Evolutionary conservation across 2,888 invertebrate genomes (phyloP).

Genomic region (Hirtodrosophila confusa): DNA sequence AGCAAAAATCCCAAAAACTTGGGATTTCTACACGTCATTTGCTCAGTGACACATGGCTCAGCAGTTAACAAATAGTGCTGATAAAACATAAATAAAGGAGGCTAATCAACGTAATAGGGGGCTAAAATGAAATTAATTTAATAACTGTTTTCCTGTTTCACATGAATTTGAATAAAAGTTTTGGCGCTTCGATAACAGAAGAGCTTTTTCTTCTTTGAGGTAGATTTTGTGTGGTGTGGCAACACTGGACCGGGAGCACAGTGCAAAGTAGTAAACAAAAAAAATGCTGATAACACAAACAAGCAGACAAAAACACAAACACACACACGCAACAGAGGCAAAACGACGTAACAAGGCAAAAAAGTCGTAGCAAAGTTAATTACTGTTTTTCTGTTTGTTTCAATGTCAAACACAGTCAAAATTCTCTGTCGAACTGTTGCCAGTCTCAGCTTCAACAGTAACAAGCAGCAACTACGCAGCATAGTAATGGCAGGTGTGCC

Average conservation of each 20-base stretch:
- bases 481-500: slow-evolving; percentile 50
- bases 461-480: slow-evolving; percentile 37
- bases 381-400: slow-evolving; percentile 21
- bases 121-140: background rate
- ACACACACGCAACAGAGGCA: slow-evolving; percentile 3
- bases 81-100: too few relatives aligned
- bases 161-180: too few relatives aligned
- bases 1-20: too few relatives aligned
- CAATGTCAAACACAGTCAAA: slow-evolving; percentile 66
- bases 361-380: slow-evolving; percentile 5
- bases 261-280: slow-evolving; percentile 34
- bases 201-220: background rate
- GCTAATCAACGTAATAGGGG: too few relatives aligned
- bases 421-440: slow-evolving; percentile 46
- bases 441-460: slow-evolving; percentile 16
- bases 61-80: too few relatives aligned
- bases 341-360: slow-evolving; percentile 57
- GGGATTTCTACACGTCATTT: too few relatives aligned
- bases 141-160: too few relatives aligned
- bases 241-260: slow-evolving; percentile 27
- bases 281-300: slow-evolving; percentile 44
- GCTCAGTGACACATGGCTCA: too few relatives aligned
- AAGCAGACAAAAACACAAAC: slow-evolving; percentile 1
- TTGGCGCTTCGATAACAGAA: too few relatives aligned
- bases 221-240: background rate